Evolutionary conservation across 2,113 vertebrate species (phyloP), one percentile per base, ranked within the genome.

Genomic region (Elephantulus edwardii): DNA sequence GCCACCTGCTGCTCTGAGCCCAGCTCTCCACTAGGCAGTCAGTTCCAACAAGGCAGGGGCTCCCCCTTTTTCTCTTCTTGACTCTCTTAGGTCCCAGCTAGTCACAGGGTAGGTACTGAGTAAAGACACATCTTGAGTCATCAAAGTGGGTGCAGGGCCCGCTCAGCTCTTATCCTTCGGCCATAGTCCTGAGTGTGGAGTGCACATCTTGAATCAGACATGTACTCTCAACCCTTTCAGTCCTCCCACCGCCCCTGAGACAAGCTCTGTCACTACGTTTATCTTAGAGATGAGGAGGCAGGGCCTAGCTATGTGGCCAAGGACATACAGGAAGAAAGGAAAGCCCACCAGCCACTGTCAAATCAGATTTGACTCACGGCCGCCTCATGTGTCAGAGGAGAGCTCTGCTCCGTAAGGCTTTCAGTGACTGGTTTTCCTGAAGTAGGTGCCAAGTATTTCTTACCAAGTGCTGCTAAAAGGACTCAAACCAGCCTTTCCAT

Each of bases 291-390:
- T 26, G 54, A 92, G 33, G 56, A 83, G 66, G 62, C 24, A 75
- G 50, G 86, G 48, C 83, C 44, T 71, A 77, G 40, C n/a, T 28
- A 84, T 38, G 76, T 81, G 68, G 60, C 70, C 87, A 50, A 86
- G 38, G 75, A 35, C 70, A 48, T 6, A 35, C 54, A 71, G 52
- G 48, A 28, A 4, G 60, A 66, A 91, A 14, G 33, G 14, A 11
- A 62, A 33, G 9, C 58, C 24, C 26, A 62, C 9, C 56, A 58
- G 56, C 28, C 11, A 13, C 5, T 62, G 19, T 66, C 66, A 17
- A 68, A 19, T 22, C 35, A 38, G 20, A 38, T 68, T 35, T 22
- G n/a, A 38, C 66, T 38, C 35, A 22, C 38, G 66, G 66, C 66
- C 35, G 22, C 35, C 35, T 8, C n/a, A 38, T 38, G n/a, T 68